Evolutionary conservation across 2,888 invertebrate species (phyloP), one percentile per base, ranked within the genome.

Genomic region (Teleiodes luculella): DNA sequence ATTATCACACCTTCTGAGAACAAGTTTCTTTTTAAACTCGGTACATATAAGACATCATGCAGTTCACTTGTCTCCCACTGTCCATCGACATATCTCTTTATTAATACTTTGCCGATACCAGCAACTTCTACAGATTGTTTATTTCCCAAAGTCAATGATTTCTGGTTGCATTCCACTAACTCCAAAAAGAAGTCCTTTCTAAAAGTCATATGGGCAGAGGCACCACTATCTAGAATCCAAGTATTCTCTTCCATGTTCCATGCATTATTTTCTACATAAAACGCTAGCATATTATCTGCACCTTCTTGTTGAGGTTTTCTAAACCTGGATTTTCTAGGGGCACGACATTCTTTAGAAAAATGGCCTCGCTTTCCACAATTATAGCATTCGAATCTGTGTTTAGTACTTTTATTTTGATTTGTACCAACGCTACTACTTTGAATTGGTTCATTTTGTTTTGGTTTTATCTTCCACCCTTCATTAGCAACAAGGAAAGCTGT

Each of bases 1-100:
- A 65, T 70, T 1, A 62, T 54, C 0, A 52, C 64, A 0, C 73
- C 74, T 56, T 75, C 74, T 0, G 73, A 78, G 52, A 77, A 74
- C 11, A 78, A 48, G 52, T 78, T 76, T 58, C 68, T 68, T 11
- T 58, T 46, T n/a, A 78, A 56, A 0, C 58, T 58, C 7, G 73
- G 74, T 7, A 79, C 66, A 62, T 70, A 74, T 6, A 66, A n/a
- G 0, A 65, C 60, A 51, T 56, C 55, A 28, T 60, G 11, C 7
- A 67, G 46, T 50, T 30, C 36, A 53, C 59, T 55, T 5, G 5
- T 1, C 30, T 63, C 49, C 67, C 67, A 69, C 51, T 63, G 56
- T 52, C 57, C 65, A 56, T 70, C 64, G 1, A 67, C 59, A 50
- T 47, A 56, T 56, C 57, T 64, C 2, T 63, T 30, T 45, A 70